Base-by-base conservation (phyloP, 2,888 invertebrate genomes). In the Asteroscopus sphinx region DNA sequence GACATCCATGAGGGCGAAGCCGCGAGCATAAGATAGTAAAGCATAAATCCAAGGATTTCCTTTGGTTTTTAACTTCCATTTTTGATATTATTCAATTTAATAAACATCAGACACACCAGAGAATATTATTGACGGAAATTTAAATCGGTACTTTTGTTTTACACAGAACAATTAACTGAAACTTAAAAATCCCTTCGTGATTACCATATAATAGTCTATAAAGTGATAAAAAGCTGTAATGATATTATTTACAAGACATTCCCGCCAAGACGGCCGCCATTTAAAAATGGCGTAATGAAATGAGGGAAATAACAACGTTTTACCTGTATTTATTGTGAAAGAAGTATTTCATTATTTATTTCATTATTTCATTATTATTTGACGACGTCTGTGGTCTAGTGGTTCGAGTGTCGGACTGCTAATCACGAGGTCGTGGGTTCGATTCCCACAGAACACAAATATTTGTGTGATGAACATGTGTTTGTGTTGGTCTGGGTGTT, bases 141-240 rank as follows among this genome's bases (percentile, higher is more conserved):
- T 15, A 33, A 32, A 40, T 12, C 33, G 30, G 12, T 12, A 35
- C 6, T 35, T 21, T 35, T 3, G n/a, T 17, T 51, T 55, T 32
- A 11, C 3, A 28, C n/a, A 26, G 41, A 56, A 52, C 36, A 59
- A 64, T 70, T 71, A 63, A 41, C 17, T 9, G 12, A 47, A 53
- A 41, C 9, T 28, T 47, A 4, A 57, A 48, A 70, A 39, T 21
- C 35, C 7, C 36, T n/a, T 26, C 16, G 41, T 21, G 45, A 73
- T 65, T 65, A 54, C n/a, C 54, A 65, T 55, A 71, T 73, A 71
- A 65, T 73, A 55, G 62, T 51, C 64, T 47, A 56, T 64, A 73
- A 53, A 65, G 57, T 65, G 44, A 57, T 73, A 73, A 71, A 65
- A 68, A 47, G 36, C 35, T 49, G 46, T 70, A 65, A 61, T 73